Evolutionary conservation across 1,140 invertebrate genomes (phyloP).

Genomic region (Monochamus saltuarius): DNA sequence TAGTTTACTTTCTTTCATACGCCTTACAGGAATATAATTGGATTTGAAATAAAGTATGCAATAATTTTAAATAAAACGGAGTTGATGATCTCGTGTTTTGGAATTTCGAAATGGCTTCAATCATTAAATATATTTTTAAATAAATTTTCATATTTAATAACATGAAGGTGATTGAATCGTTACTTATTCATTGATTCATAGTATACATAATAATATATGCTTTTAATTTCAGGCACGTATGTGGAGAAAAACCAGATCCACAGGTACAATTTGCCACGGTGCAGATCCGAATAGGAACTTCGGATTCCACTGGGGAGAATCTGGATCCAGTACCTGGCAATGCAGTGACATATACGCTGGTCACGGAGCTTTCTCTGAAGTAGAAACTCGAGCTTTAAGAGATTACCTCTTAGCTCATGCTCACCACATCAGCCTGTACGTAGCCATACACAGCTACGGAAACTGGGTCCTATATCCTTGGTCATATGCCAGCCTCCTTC

Average conservation of each 20-base stretch:
- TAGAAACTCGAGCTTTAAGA: slow-evolving; percentile 65
- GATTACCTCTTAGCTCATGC: slow-evolving; percentile 53
- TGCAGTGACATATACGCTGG: slow-evolving; percentile 73
- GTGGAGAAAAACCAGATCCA: slow-evolving; percentile 66
- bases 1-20: too few species aligned
- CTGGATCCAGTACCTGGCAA: slow-evolving; percentile 62
- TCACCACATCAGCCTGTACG: slow-evolving; percentile 61
- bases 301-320: slow-evolving; percentile 63
- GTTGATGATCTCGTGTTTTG: too few species aligned
- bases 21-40: too few species aligned
- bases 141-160: too few species aligned
- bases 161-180: too few species aligned
- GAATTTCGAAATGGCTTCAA: too few species aligned
- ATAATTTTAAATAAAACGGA: too few species aligned
- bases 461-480: slow-evolving; percentile 71
- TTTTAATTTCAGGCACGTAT: slow-evolving; percentile 56
- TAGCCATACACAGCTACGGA: slow-evolving; percentile 70
- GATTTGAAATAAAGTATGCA: too few species aligned
- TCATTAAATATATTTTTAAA: too few species aligned
- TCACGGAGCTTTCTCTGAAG: slow-evolving; percentile 70
- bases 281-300: slow-evolving; percentile 72
- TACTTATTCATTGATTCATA: too few species aligned
- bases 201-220: too few species aligned
- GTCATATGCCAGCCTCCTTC: slow-evolving; percentile 58
- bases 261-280: slow-evolving; percentile 53